Conservation (phyloP, 2,797 vertebrate species). For the Girardinus metallicus region DNA sequence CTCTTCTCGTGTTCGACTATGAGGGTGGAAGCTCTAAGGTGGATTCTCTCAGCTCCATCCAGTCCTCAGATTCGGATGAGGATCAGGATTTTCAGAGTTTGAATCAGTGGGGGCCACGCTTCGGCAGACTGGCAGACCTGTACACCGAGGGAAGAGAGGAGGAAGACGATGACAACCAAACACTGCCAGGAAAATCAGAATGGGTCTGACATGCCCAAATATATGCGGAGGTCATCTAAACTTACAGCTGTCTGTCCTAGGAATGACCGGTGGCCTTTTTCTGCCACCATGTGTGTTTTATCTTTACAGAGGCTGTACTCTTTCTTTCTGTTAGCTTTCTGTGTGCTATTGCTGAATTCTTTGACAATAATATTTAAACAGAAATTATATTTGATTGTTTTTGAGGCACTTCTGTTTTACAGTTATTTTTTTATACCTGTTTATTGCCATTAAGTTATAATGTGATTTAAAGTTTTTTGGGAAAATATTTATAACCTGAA, state of each 20-base stretch:
- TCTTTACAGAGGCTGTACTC: background rate
- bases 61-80: constrained; percentile 85
- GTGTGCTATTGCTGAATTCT: background rate
- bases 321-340: background rate
- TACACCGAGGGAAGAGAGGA: constrained; percentile 65
- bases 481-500: background rate
- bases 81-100: constrained; percentile 87
- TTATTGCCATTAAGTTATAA: background rate
- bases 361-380: background rate
- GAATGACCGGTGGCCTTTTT: constrained; percentile 13
- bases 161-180: constrained; percentile 56
- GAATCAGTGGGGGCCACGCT: constrained; percentile 87
- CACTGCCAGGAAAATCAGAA: constrained; percentile 64
- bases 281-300: background rate
- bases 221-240: constrained; percentile 13
- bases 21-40: constrained; percentile 84
- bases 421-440: background rate
- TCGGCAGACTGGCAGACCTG: constrained; percentile 89
- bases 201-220: constrained; percentile 47
- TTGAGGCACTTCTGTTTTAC: background rate
- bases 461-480: background rate
- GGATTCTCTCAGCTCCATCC: constrained; percentile 86
- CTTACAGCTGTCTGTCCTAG: constrained; percentile 10
- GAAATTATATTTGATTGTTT: background rate
- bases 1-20: constrained; percentile 88